Evolutionary conservation across 2,113 vertebrate species (phyloP).

Genomic region (Larimichthys polyactis): DNA sequence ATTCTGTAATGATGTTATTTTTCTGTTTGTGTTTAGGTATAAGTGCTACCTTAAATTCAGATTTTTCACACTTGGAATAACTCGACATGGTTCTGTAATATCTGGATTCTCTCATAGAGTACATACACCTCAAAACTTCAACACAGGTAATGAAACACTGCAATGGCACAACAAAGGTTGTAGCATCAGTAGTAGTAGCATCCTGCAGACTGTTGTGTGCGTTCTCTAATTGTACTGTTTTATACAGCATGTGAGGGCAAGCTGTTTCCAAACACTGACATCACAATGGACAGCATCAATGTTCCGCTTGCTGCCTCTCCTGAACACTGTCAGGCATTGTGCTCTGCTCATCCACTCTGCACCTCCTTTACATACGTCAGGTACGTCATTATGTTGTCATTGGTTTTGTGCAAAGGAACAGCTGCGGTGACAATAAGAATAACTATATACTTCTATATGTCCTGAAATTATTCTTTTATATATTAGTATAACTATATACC

Average conservation of each 20-base stretch:
- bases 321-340: slow-evolving; percentile 72
- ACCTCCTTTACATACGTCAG: slow-evolving; percentile 68
- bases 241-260: slow-evolving; percentile 51
- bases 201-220: rapidly evolving
- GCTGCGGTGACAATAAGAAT: too few relatives aligned
- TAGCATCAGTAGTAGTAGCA: background rate
- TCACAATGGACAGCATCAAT: slow-evolving; percentile 7
- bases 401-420: too few relatives aligned
- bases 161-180: too few relatives aligned
- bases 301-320: slow-evolving; percentile 28
- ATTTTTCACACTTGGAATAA: background rate
- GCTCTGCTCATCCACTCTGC: slow-evolving; percentile 67
- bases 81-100: background rate
- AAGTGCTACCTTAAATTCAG: slow-evolving; percentile 76
- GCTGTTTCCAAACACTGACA: slow-evolving; percentile 52
- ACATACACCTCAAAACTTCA: background rate
- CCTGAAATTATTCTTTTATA: too few relatives aligned
- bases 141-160: slow-evolving; percentile 26
- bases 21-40: slow-evolving; percentile 41
- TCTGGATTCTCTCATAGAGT: slow-evolving; percentile 71
- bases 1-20: background rate
- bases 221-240: background rate
- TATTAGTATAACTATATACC: too few relatives aligned
- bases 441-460: too few relatives aligned
- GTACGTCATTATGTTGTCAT: slow-evolving; percentile 10